Conservation (phyloP, 92 coral and sea anemone species). For the Palythoa grandiflora region DNA sequence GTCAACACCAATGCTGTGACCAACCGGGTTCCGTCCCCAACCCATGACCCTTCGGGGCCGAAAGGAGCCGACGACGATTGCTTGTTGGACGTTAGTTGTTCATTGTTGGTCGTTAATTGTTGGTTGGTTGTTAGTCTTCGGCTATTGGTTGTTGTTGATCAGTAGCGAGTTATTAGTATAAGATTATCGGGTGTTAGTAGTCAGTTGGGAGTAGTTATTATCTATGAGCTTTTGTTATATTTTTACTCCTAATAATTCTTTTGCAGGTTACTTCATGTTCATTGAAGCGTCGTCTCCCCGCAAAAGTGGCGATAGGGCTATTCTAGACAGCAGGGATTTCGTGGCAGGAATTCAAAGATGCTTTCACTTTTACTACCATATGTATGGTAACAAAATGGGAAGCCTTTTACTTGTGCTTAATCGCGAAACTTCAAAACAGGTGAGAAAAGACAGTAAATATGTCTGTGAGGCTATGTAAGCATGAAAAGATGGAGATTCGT, state of each 20-base stretch:
- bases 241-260: background rate
- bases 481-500: too few relatives aligned
- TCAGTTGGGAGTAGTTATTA: too few relatives aligned
- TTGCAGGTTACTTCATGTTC: constrained; percentile 80
- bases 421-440: constrained; percentile 6
- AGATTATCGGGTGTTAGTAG: too few relatives aligned
- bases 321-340: constrained; percentile 74
- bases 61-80: too few relatives aligned
- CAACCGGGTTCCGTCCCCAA: too few relatives aligned
- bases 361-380: constrained; percentile 89
- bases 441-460: background rate
- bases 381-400: constrained; percentile 81
- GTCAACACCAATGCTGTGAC: too few relatives aligned
- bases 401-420: constrained; percentile 33
- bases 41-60: too few relatives aligned
- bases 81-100: too few relatives aligned
- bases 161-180: too few relatives aligned
- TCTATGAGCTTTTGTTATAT: background rate
- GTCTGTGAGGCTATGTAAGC: background rate
- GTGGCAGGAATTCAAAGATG: constrained; percentile 67
- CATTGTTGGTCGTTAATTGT: too few relatives aligned
- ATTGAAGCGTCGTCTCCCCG: constrained; percentile 96
- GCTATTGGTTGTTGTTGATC: too few relatives aligned
- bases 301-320: constrained; percentile 65
- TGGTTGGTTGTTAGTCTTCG: too few relatives aligned